Conservation (phyloP, 2,113 vertebrate species). For the Lipophrys pholis region DNA sequence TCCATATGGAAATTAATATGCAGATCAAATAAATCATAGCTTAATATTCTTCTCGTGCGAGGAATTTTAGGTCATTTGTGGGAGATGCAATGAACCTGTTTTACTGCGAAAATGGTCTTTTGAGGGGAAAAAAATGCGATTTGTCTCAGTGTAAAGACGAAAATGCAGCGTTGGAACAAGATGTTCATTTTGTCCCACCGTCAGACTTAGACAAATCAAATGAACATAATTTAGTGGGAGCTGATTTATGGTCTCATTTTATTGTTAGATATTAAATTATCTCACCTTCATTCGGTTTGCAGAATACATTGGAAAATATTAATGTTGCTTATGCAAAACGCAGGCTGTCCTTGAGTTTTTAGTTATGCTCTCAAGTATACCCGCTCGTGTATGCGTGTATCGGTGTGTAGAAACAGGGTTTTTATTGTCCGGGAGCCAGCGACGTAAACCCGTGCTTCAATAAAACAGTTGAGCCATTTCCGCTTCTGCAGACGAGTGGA, state of each 20-base stretch:
- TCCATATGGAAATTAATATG: slow-evolving; percentile 46
- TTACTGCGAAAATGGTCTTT: background rate
- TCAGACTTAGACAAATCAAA: background rate
- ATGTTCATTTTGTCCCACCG: slow-evolving; percentile 3
- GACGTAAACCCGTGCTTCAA: slow-evolving; percentile 53
- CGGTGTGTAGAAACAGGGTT: background rate
- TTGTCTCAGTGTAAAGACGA: background rate
- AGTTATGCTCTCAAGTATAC: background rate
- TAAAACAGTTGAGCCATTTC: slow-evolving; percentile 33
- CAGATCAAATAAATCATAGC: slow-evolving; percentile 45
- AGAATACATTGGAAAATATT: background rate
- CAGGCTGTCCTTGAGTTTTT: background rate
- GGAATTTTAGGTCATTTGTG: slow-evolving; percentile 3
- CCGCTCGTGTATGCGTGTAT: background rate
- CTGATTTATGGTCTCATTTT: background rate
- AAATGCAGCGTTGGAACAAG: background rate
- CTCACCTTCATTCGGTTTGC: background rate
- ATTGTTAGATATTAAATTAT: background rate
- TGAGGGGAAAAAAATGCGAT: background rate
- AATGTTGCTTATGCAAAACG: background rate
- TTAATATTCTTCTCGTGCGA: slow-evolving; percentile 26
- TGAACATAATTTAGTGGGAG: background rate
- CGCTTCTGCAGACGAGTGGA: slow-evolving; percentile 47
- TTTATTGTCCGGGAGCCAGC: background rate
- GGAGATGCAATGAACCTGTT: background rate